These are phyloP conservation scores for Recurvirostra avosetta DNA, from an alignment of 2,113 vertebrate species.

Conservation along the genomic window DNA sequence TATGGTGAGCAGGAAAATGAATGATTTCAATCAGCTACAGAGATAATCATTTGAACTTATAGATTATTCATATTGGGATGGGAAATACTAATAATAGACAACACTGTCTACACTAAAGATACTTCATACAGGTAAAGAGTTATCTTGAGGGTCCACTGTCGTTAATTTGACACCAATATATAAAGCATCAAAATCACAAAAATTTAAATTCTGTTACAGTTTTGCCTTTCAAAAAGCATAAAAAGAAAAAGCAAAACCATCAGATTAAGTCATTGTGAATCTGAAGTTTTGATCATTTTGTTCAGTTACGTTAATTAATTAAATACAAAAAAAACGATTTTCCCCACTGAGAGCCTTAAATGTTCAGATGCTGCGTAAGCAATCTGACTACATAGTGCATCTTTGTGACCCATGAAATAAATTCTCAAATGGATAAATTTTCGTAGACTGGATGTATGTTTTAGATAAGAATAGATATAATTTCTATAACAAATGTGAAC, in stretches of 20 bases:
- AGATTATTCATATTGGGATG: neutral
- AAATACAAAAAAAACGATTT: neutral
- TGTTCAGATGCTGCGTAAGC: neutral
- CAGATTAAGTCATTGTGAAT: neutral
- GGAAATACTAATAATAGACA: neutral
- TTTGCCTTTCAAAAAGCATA: neutral
- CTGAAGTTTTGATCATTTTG: neutral
- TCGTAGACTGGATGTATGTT: neutral
- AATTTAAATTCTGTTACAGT: neutral
- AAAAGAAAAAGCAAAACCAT: neutral
- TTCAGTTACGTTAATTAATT: neutral
- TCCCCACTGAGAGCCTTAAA: neutral
- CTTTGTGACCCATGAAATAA: neutral
- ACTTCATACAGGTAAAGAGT: neutral
- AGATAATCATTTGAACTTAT: neutral
- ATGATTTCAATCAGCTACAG: neutral
- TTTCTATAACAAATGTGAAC: neutral
- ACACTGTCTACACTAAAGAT: neutral
- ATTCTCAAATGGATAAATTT: neutral
- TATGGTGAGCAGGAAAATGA: neutral
- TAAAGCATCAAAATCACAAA: neutral
- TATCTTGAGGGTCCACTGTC: neutral
- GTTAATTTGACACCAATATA: neutral
- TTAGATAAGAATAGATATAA: neutral
- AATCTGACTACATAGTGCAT: neutral